phyloP scores from a whole-genome alignment of 2,888 invertebrate genomes.

The Hypena proboscidalis region DNA sequence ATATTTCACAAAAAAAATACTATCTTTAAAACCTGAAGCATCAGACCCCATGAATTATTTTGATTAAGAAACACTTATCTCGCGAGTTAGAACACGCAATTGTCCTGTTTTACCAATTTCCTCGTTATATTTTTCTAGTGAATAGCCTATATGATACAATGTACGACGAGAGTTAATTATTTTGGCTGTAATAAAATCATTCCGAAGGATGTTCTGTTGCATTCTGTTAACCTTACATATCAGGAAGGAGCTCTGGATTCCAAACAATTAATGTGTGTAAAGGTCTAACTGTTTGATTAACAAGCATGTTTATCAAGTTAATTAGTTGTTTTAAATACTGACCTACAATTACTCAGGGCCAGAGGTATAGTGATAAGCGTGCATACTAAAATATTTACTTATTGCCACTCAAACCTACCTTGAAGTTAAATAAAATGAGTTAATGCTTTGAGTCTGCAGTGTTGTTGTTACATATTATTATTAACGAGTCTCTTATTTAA shows the following conservation, averaged over 20 bases:
- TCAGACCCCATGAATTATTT: too few relatives aligned
- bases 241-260: slow-evolving; percentile 35
- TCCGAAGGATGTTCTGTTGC: neutral
- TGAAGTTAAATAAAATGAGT: too few relatives aligned
- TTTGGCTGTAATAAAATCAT: neutral
- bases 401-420: neutral
- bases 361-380: neutral
- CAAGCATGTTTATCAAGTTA: slow-evolving; percentile 38
- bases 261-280: slow-evolving; percentile 32
- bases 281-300: slow-evolving; percentile 38
- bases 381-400: neutral
- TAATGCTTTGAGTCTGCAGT: too few relatives aligned
- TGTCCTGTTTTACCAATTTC: too few relatives aligned
- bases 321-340: slow-evolving; percentile 38
- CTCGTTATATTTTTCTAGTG: too few relatives aligned
- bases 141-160: too few relatives aligned
- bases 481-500: too few relatives aligned
- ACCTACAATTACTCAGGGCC: slow-evolving; percentile 23
- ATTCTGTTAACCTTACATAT: slow-evolving; percentile 28
- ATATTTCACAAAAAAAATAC: too few relatives aligned
- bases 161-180: neutral
- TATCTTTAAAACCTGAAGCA: too few relatives aligned
- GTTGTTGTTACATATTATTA: too few relatives aligned
- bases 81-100: too few relatives aligned
- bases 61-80: too few relatives aligned